These are phyloP conservation scores for Scrobipalpa atriplicella DNA, from an alignment of 2,888 invertebrate genomes.

Conservation along the genomic window DNA sequence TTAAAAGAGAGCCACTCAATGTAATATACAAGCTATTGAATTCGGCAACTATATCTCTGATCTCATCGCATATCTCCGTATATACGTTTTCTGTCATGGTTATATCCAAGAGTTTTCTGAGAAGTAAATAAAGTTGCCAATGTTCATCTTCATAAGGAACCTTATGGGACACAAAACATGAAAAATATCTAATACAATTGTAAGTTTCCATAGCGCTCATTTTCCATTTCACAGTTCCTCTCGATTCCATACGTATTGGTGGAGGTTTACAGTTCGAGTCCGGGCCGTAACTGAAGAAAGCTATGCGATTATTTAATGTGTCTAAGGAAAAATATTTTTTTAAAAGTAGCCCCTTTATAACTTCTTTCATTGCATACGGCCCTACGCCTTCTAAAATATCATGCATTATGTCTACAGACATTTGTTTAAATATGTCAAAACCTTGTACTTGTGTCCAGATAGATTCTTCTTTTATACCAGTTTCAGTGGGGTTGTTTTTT, in stretches of 20 bases:
- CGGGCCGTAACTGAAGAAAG: no score
- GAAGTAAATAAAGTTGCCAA: conserved; percentile 1
- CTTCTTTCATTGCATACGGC: conserved; percentile 13
- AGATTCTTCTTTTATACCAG: conserved; percentile 29
- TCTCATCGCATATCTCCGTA: no score
- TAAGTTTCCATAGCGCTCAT: not conserved
- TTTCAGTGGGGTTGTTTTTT: conserved; percentile 20
- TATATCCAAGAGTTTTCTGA: conserved; percentile 27
- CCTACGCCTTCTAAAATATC: conserved; percentile 27
- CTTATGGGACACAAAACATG: not conserved
- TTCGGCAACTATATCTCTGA: no score
- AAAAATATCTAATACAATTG: not conserved
- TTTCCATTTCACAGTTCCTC: not conserved
- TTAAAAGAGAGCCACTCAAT: no score
- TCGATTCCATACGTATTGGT: not conserved
- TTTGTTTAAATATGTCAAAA: not conserved
- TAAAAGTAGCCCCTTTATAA: not conserved
- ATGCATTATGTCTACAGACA: conserved; percentile 30
- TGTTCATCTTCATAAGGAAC: not conserved
- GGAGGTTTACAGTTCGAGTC: not conserved
- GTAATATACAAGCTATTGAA: no score
- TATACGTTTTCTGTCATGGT: no score
- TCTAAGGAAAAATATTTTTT: not conserved
- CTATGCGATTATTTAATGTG: no score
- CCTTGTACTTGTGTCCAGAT: conserved; percentile 26